phyloP scores from a whole-genome alignment of 2,888 invertebrate species.

The Apodemia mormo region DNA sequence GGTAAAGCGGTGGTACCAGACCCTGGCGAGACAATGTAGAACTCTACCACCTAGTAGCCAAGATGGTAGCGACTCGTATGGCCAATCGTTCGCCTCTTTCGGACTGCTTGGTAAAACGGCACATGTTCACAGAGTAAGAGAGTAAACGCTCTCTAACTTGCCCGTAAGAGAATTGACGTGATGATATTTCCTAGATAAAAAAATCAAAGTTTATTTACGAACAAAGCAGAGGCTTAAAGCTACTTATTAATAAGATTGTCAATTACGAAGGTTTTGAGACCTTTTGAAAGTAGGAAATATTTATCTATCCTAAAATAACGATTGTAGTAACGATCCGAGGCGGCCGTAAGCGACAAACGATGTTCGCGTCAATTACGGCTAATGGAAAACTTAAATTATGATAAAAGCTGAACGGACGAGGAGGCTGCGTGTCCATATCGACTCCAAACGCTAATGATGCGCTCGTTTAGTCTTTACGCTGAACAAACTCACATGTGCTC shows the following conservation, averaged over 20 bases:
- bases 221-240: neutral
- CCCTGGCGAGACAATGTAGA: no score
- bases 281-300: slow-evolving; percentile 74
- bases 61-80: no score
- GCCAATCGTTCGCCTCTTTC: no score
- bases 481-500: slow-evolving; percentile 16
- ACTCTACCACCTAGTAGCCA: no score
- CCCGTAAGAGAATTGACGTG: neutral
- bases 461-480: slow-evolving; percentile 21
- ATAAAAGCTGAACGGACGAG: slow-evolving; percentile 75
- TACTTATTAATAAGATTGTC: slow-evolving; percentile 70
- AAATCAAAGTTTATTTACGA: neutral
- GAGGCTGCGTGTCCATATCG: slow-evolving; percentile 59
- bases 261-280: slow-evolving; percentile 68
- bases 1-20: no score
- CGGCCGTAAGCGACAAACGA: slow-evolving; percentile 78
- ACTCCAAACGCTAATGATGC: slow-evolving; percentile 36
- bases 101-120: no score
- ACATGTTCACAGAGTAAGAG: no score
- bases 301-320: slow-evolving; percentile 77
- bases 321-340: slow-evolving; percentile 64
- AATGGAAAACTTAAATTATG: slow-evolving; percentile 82
- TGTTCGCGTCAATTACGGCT: slow-evolving; percentile 80
- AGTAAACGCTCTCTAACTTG: no score
- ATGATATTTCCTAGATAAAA: neutral